phyloP scores from a whole-genome alignment of 1,140 invertebrate species.

The Lucilia cuprina region DNA sequence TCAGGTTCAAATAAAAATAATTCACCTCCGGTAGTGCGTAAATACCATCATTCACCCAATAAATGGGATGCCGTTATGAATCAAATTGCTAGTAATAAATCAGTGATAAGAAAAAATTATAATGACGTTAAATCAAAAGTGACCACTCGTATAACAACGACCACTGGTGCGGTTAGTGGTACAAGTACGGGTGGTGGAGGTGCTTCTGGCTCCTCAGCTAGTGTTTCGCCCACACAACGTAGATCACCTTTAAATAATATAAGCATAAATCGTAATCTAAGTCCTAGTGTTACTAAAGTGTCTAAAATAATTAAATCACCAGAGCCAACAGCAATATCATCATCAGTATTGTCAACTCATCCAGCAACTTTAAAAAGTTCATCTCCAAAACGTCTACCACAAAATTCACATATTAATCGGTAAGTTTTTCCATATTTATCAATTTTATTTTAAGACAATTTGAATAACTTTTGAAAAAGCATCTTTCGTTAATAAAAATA shows the following conservation, averaged over 20 bases:
- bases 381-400: slow-evolving; percentile 26
- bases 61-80: slow-evolving; percentile 83
- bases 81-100: slow-evolving; percentile 78
- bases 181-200: slow-evolving; percentile 7
- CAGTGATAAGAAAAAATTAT: slow-evolving; percentile 73
- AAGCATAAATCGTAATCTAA: slow-evolving; percentile 13
- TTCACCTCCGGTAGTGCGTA: slow-evolving; percentile 50
- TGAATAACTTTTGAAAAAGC: no score
- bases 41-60: slow-evolving; percentile 58
- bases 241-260: slow-evolving; percentile 35
- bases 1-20: not conserved
- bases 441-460: no score
- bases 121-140: slow-evolving; percentile 86
- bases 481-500: no score
- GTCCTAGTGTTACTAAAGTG: slow-evolving; percentile 12
- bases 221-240: slow-evolving; percentile 25
- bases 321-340: not conserved
- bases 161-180: not conserved
- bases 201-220: not conserved
- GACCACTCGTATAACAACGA: slow-evolving; percentile 56
- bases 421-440: slow-evolving; percentile 6
- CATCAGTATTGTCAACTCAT: not conserved
- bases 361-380: not conserved
- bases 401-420: slow-evolving; percentile 34
- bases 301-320: not conserved